Evolutionary conservation across 2,888 invertebrate genomes (phyloP).

Genomic region (Octonoba sinensis): DNA sequence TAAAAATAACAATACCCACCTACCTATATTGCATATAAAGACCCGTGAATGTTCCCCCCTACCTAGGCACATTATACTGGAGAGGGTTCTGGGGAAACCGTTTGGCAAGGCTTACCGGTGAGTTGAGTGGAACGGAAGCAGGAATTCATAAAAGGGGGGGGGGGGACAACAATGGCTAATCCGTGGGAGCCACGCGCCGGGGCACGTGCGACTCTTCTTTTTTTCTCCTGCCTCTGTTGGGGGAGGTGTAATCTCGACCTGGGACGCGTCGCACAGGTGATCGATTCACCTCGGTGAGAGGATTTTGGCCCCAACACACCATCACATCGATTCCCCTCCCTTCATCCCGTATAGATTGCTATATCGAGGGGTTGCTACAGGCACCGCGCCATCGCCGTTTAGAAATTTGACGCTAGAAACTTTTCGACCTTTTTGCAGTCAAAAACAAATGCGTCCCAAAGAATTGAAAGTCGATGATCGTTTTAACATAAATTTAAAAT

Average conservation of each 20-base stretch:
- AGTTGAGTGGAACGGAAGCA: constrained; percentile 25
- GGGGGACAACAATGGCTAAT: constrained; percentile 55
- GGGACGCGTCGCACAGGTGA: constrained; percentile 43
- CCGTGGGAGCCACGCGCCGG: constrained; percentile 36
- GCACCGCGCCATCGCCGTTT: constrained; percentile 11
- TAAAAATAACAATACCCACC: constrained; percentile 37
- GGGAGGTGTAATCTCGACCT: too few species aligned
- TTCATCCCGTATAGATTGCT: neutral
- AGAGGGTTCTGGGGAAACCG: neutral
- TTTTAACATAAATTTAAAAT: too few species aligned
- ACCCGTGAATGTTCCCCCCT: too few species aligned
- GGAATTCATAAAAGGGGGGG: constrained; percentile 22
- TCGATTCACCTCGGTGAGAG: constrained; percentile 46
- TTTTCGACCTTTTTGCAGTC: too few species aligned
- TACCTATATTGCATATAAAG: constrained; percentile 12
- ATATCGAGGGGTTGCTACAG: constrained; percentile 16
- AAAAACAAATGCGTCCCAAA: too few species aligned
- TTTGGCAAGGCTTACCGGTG: constrained; percentile 5
- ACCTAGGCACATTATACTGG: too few species aligned
- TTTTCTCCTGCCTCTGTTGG: constrained; percentile 1
- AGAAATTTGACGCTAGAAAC: too few species aligned
- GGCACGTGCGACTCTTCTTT: constrained; percentile 20
- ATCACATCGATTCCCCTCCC: constrained; percentile 2
- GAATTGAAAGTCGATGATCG: too few species aligned
- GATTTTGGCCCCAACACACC: neutral